Evolutionary conservation across 2,888 invertebrate genomes (phyloP).

Genomic region (Dioctria linearis): DNA sequence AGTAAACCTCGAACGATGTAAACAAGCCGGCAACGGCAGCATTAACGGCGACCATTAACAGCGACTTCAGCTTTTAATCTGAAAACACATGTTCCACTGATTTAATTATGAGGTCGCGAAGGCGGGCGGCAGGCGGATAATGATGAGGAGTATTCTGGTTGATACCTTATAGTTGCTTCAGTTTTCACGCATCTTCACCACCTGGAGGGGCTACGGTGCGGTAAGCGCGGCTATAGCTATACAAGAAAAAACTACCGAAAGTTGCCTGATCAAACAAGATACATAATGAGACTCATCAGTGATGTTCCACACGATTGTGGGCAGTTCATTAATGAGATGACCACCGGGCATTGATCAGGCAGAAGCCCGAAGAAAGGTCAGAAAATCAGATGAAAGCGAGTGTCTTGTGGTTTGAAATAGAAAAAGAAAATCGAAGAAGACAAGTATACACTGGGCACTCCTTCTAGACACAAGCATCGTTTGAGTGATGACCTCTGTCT

Average conservation of each 20-base stretch:
- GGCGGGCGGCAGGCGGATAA: background rate
- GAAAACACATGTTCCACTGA: constrained; percentile 46
- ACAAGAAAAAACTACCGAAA: constrained; percentile 18
- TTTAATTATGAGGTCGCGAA: constrained; percentile 36
- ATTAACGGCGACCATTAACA: constrained; percentile 40
- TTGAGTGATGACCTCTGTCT: too few species aligned
- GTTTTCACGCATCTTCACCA: constrained; percentile 22
- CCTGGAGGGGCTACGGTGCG: background rate
- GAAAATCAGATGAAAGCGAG: too few species aligned
- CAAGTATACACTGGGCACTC: too few species aligned
- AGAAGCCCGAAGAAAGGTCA: too few species aligned
- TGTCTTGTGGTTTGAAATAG: too few species aligned
- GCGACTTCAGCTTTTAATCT: constrained; percentile 39
- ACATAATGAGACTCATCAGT: constrained; percentile 46
- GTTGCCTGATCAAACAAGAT: constrained; percentile 39
- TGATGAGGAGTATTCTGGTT: background rate
- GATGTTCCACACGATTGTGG: constrained; percentile 36
- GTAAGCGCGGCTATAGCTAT: background rate
- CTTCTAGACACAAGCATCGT: too few species aligned
- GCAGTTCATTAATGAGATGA: constrained; percentile 45
- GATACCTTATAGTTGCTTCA: background rate
- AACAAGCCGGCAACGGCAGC: constrained; percentile 44
- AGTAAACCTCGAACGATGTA: constrained; percentile 16
- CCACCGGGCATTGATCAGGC: constrained; percentile 28
- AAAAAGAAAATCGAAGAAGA: too few species aligned